Evolutionary conservation across 2,113 vertebrate genomes (phyloP).

Genomic region (Rattus rattus): DNA sequence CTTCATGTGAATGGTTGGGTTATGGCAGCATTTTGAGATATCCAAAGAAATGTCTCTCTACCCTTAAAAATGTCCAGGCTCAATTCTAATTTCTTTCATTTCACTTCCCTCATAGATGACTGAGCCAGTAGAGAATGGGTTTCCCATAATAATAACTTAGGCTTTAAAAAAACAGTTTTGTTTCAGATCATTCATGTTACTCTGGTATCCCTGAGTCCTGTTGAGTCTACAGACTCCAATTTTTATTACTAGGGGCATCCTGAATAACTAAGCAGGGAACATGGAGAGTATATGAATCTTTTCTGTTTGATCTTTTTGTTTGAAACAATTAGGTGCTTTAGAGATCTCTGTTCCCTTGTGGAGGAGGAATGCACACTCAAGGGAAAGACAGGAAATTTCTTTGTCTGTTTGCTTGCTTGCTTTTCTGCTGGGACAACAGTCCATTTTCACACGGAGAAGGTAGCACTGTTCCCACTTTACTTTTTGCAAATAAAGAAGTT

Average conservation of each 20-base stretch:
- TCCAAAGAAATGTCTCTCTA: not conserved
- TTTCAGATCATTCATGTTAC: slow-evolving; percentile 57
- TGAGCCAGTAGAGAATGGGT: slow-evolving; percentile 50
- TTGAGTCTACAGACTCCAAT: not conserved
- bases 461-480: not conserved
- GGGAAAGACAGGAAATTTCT: not conserved
- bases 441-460: not conserved
- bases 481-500: not conserved
- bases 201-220: not conserved
- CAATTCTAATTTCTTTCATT: not conserved
- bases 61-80: not conserved
- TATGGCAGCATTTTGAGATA: slow-evolving; percentile 39
- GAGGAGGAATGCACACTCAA: not conserved
- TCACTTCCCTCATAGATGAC: slow-evolving; percentile 24
- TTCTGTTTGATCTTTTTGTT: not conserved
- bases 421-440: not conserved
- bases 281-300: not conserved
- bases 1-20: not conserved
- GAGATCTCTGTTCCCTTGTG: not conserved
- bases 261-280: slow-evolving; percentile 8
- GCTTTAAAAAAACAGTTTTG: slow-evolving; percentile 59
- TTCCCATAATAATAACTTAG: slow-evolving; percentile 60
- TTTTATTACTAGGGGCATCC: not conserved
- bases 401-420: not conserved
- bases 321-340: not conserved